Evolutionary conservation across 2,888 invertebrate genomes (phyloP).

Genomic region (Microchrysa polita): DNA sequence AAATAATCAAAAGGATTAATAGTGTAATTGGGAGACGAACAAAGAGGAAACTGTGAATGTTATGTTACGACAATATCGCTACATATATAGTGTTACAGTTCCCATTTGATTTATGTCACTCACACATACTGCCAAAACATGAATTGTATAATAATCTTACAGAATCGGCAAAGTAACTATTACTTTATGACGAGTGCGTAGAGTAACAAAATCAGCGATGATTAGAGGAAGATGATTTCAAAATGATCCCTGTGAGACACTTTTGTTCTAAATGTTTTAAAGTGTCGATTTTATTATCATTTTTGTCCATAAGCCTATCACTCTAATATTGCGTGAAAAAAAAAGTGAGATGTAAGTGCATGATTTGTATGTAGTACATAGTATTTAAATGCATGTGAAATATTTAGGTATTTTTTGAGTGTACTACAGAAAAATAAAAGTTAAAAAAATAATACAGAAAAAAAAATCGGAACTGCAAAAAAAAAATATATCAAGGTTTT

Average conservation of each 20-base stretch:
- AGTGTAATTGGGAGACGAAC: not conserved
- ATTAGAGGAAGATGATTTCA: not conserved
- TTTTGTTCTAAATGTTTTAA: slow-evolving; percentile 14
- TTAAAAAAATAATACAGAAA: not conserved
- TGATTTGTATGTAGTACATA: slow-evolving; percentile 10
- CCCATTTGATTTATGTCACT: not conserved
- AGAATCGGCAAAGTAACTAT: not conserved
- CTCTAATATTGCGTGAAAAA: not conserved
- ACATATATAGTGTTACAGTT: not conserved
- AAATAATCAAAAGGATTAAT: slow-evolving; percentile 36
- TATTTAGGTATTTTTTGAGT: not conserved
- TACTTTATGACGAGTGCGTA: not conserved
- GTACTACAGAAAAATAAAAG: not conserved
- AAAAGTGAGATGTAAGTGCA: slow-evolving; percentile 17
- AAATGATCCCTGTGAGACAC: not conserved
- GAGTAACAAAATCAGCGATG: not conserved
- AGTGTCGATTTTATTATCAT: not conserved
- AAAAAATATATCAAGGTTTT: not conserved
- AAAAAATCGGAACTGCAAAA: not conserved
- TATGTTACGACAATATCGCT: slow-evolving; percentile 3
- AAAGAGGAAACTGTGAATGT: not conserved
- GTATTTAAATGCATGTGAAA: not conserved
- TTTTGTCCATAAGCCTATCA: slow-evolving; percentile 11
- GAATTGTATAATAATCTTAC: slow-evolving; percentile 4
- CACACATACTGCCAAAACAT: slow-evolving; percentile 31